Evolutionary conservation across 2,113 vertebrate species (phyloP), one percentile per base, ranked within the genome.

Genomic region (Prunella fulvescens): DNA sequence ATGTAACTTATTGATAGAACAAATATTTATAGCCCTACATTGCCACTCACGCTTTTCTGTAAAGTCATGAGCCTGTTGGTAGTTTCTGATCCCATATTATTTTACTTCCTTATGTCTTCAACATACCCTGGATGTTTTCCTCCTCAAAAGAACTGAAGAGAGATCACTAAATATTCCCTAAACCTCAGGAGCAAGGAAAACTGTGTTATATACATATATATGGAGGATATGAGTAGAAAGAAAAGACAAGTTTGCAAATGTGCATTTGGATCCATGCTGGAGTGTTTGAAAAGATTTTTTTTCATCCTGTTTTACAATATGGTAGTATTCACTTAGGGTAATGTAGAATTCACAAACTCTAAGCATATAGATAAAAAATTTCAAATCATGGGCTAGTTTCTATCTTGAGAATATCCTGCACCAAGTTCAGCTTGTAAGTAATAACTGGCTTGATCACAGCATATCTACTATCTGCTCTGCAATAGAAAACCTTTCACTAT

Each of bases 121-220:
- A 69, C 26, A 67, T 40, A 47, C 17, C 4, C 40, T 19, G 14
- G 45, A 54, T 40, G 7, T 44, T 72, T 80, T 60, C 31, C 60
- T 79, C 37, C 50, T 88, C 31, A n/a, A 44, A 79, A 85, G 22
- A 79, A 37, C 5, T 44, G 22, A 72, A 72, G 40, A 39, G 6
- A 69, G 22, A 81, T 47, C 31, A 83, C 22, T 39, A 56, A 81
- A 47, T 31, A 44, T 11, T 40, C 35, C 11, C 31, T 56, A 83
- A 76, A 51, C 16, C 37, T 61, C 50, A 66, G 17, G 3, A 72
- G 10, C 1, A 2, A 73, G 14, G 14, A 87, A 86, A 87, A 61
- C 4, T 44, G 1, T 67, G 12, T 14, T 48, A 20, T 14, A 17
- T 12, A n/a, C 3, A 26, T 5, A 17, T 3, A 9, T 12, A 22